Evolutionary conservation across 1,140 invertebrate genomes (phyloP), one percentile per base, ranked within the genome.

Genomic region (Pseudomyrmex sp.): DNA sequence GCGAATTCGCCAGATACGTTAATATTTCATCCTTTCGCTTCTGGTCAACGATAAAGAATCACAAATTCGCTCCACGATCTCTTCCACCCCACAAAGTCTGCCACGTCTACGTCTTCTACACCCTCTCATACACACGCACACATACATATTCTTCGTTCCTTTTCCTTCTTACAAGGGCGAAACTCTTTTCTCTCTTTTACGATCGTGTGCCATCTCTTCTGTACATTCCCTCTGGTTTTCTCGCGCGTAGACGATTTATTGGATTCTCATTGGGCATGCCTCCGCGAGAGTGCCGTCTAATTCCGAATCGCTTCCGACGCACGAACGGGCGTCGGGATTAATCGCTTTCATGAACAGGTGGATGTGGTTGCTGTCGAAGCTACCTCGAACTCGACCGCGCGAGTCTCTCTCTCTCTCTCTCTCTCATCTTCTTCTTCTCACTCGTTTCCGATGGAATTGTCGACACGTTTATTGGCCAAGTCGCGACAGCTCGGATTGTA

Each of bases 261-360:
- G 86, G 77, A 88, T 88, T 88, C 77, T 88, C 86, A 88, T 88
- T 83, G 73, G 83, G 68, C 87, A 80, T 88, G 62, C 63, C 68
- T 72, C 58, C 77, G 56, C 83, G 72, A 88, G 87, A 82, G 79
- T 63, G 72, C 56, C 79, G 76, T 82, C 82, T 88, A 87, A 88
- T 88, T 88, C 85, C 85, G 85, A 88, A 88, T 88, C 86, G 85
- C 68, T 85, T 75, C 54, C 76, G 70, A 88, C 63, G 83, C 65
- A 85, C 86, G 76, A 82, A 82, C 76, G 83, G 58, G 20, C 61
- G 59, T 54, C 59, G 63, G 58, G 86, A 88, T 88, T 85, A 88
- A 88, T 88, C 86, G 86, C 76, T 88, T 88, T 88, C 86, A 72
- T 75, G 82, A 88, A 88, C 87, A 83, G 80, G 79, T 87, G 79